These are phyloP conservation scores for Ariopsis seemanni DNA, from an alignment of 2,113 vertebrate genomes.

Conservation along the genomic window DNA sequence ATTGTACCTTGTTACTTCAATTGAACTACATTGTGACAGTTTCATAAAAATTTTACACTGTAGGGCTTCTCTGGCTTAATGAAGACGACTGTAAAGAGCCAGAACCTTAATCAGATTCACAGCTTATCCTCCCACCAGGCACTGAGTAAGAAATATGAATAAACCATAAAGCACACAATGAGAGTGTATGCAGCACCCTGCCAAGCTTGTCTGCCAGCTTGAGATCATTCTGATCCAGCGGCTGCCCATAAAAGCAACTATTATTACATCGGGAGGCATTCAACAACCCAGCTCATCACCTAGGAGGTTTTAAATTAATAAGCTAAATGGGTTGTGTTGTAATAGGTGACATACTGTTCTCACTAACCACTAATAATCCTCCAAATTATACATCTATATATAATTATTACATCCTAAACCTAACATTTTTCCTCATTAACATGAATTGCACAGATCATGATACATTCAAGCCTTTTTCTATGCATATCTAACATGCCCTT, in stretches of 20 bases:
- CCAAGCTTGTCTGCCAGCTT: conserved; percentile 35
- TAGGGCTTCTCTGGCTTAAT: conserved; percentile 20
- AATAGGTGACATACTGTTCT: neutral
- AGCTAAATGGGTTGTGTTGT: conserved; percentile 7
- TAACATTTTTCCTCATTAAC: neutral
- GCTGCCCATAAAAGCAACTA: conserved; percentile 26
- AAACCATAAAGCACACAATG: conserved; percentile 40
- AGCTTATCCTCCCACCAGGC: conserved; percentile 27
- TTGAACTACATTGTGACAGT: conserved; percentile 18
- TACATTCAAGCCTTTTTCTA: neutral
- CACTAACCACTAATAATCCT: neutral
- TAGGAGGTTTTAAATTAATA: conserved; percentile 26
- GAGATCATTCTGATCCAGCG: conserved; percentile 20
- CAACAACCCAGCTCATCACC: conserved; percentile 21
- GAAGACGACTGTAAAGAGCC: conserved; percentile 28
- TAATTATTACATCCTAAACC: neutral
- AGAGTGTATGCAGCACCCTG: conserved; percentile 26
- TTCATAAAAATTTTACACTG: conserved; percentile 25
- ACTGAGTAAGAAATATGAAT: conserved; percentile 38
- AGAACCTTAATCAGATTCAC: conserved; percentile 23
- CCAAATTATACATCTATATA: neutral
- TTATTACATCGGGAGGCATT: conserved; percentile 37
- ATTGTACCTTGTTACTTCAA: conserved; percentile 11
- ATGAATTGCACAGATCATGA: neutral
- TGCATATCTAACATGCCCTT: neutral